Evolutionary conservation across 2,797 vertebrate species (phyloP), one percentile per base, ranked within the genome.

Genomic region (Clarias pachynema): DNA sequence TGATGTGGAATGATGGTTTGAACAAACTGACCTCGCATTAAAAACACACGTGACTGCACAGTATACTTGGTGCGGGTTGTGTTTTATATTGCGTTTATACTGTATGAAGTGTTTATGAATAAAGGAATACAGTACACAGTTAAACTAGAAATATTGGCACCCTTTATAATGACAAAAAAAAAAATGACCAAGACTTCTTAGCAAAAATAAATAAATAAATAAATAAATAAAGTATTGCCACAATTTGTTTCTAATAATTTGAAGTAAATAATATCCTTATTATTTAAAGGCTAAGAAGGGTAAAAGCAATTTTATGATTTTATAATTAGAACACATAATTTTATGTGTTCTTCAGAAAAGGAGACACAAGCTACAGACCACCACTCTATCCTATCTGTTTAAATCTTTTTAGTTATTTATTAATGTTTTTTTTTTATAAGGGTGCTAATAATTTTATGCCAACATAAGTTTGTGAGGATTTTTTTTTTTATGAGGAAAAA

Each of bases 1-100:
- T 90, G 87, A 93, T 90, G 87, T 78, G 86, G 88, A 89, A 88
- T 86, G 89, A 93, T 90, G 92, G 92, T 89, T 91, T 87, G 83
- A 84, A 86, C 87, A 88, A 85, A 80, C 83, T 85, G 83, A 85
- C 83, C 83, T 29, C 24, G 68, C 37, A 82, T 29, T 82, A 79
- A 63, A 79, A 40, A 56, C 44, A 59, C 53, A 70, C 44, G n/a
- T 73, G 49, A 84, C 73, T 73, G 1, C 49, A 66, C 53, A 40
- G 57, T 40, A 14, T 56, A 60, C 91, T 89, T 1, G 15, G 14
- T 2, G 15, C 0, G 1, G 69, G 77, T 66, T 78, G 31, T 77
- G 73, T 86, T 31, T 57, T 63, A 15, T 59, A 5, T 59, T 66
- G 40, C 73, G 60, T 53, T 53, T 84, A 66, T 63, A 24, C 65